Evolutionary conservation across 2,888 invertebrate genomes (phyloP).

Genomic region (Trimorus sp.): DNA sequence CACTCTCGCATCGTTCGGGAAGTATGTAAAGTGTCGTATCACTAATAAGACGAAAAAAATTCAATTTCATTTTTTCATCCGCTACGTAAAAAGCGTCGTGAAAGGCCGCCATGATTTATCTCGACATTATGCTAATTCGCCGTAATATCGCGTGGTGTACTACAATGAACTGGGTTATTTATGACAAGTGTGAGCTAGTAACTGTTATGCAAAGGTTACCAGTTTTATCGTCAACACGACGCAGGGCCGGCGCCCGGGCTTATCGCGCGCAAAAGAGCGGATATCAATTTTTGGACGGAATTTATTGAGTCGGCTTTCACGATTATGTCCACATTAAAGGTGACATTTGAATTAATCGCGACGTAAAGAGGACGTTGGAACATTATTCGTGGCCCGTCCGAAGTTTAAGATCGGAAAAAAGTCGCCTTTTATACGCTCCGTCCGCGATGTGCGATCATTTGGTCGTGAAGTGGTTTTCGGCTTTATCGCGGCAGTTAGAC

Average conservation of each 20-base stretch:
- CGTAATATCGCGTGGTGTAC: slow-evolving; percentile 65
- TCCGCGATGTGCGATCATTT: neutral
- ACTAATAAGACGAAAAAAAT: slow-evolving; percentile 20
- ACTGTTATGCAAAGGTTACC: slow-evolving; percentile 54
- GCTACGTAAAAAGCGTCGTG: slow-evolving; percentile 37
- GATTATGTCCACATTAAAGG: slow-evolving; percentile 28
- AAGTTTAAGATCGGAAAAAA: neutral
- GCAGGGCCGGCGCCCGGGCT: slow-evolving; percentile 4
- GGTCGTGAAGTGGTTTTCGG: neutral
- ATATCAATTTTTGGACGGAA: slow-evolving; percentile 44
- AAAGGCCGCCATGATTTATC: slow-evolving; percentile 67
- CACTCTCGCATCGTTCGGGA: too few relatives aligned
- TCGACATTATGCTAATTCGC: slow-evolving; percentile 73
- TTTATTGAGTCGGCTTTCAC: slow-evolving; percentile 23
- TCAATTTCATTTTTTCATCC: slow-evolving; percentile 42
- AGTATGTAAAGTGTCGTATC: neutral
- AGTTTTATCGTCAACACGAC: slow-evolving; percentile 46
- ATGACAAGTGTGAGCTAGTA: slow-evolving; percentile 62
- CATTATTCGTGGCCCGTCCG: neutral
- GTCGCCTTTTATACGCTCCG: neutral
- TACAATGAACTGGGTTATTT: slow-evolving; percentile 69
- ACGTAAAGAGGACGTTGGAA: neutral
- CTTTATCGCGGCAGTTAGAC: slow-evolving; percentile 10
- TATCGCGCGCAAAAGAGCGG: slow-evolving; percentile 22
- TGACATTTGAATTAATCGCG: slow-evolving; percentile 18